phyloP scores from a whole-genome alignment of 2,113 vertebrate species.

The Struthidea cinerea region DNA sequence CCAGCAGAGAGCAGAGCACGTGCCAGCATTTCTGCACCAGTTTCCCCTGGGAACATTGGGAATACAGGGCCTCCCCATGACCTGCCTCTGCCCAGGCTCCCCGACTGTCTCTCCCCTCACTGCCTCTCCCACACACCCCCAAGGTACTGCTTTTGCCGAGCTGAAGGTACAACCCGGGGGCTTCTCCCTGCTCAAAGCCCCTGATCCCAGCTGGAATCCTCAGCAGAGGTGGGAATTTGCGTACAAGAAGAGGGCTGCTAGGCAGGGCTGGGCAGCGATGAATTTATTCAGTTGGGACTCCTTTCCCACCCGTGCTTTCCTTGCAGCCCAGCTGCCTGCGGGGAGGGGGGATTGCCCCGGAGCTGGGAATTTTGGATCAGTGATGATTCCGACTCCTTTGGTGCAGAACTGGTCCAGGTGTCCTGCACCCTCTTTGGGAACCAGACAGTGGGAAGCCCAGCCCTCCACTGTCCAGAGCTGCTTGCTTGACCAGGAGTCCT shows the following conservation, averaged over 20 bases:
- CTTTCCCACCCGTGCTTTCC: neutral
- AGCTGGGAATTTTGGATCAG: neutral
- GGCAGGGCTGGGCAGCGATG: neutral
- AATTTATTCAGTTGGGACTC: constrained; percentile 32
- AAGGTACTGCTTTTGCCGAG: neutral
- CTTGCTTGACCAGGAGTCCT: neutral
- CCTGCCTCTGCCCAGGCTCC: neutral
- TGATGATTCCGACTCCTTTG: neutral
- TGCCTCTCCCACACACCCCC: neutral
- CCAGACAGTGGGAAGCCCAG: neutral
- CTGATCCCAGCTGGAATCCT: accelerated
- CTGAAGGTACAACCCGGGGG: accelerated
- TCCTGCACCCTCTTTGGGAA: constrained; percentile 3
- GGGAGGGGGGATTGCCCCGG: neutral
- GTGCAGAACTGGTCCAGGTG: neutral
- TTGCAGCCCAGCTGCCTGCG: constrained; percentile 26
- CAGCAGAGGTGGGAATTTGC: neutral
- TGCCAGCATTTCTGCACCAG: neutral
- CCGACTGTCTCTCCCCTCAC: neutral
- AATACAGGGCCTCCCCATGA: neutral
- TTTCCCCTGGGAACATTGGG: neutral
- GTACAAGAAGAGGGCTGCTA: neutral
- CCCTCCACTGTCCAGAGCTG: neutral
- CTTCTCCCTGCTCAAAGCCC: neutral
- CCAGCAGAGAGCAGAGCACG: neutral